Evolutionary conservation across 2,888 invertebrate genomes (phyloP).

Genomic region (Caenorhabditis drosophilae): DNA sequence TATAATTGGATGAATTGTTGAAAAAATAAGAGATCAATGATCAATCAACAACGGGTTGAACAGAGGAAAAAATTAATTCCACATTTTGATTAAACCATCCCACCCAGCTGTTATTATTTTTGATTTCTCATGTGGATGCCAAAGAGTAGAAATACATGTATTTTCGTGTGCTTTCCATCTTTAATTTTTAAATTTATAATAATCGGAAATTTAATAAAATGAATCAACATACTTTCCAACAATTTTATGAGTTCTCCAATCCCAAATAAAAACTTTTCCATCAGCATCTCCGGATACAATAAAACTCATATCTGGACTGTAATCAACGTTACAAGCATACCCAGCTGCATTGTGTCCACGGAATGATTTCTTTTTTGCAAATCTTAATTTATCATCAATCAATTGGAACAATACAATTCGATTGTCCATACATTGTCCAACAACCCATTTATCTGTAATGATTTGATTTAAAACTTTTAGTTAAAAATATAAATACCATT

Average conservation of each 20-base stretch:
- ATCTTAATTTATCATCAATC: constrained; percentile 87
- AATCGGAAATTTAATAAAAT: neutral
- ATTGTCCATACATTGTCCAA: constrained; percentile 99
- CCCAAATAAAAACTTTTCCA: constrained; percentile 98
- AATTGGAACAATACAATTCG: constrained; percentile 97
- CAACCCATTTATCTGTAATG: constrained; percentile 85
- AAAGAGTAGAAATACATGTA: constrained; percentile 87
- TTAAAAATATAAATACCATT: too few relatives aligned
- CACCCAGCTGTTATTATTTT: constrained; percentile 96
- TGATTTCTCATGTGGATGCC: constrained; percentile 99
- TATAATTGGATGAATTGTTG: too few relatives aligned
- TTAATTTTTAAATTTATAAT: constrained; percentile 5
- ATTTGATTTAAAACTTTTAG: neutral
- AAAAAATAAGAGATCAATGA: neutral
- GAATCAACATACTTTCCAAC: constrained; percentile 77
- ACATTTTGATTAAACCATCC: constrained; percentile 97
- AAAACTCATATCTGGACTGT: constrained; percentile 98
- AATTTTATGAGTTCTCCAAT: constrained; percentile 98
- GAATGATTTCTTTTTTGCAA: constrained; percentile 96
- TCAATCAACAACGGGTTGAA: neutral
- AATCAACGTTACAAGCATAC: constrained; percentile 94
- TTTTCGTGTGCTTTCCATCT: constrained; percentile 98
- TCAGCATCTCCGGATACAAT: constrained; percentile 97
- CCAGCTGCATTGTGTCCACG: constrained; percentile 98
- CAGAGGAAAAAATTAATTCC: constrained; percentile 83